Evolutionary conservation across 2,888 invertebrate species (phyloP).

Genomic region (Calephelis perditalis): DNA sequence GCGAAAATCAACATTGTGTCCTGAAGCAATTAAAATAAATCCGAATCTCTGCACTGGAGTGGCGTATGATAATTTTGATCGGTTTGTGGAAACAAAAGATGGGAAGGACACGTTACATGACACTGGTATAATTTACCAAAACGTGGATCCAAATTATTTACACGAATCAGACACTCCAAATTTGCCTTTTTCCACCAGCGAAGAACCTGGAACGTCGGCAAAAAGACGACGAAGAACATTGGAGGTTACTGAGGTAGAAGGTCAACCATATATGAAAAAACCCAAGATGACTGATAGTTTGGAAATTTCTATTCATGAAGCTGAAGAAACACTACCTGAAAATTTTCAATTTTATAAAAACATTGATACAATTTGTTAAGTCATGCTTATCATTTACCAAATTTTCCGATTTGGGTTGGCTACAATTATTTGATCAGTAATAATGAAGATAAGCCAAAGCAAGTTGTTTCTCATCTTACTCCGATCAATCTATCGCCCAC

Average conservation of each 20-base stretch:
- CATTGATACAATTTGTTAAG: conserved; percentile 19
- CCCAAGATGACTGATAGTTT: neutral
- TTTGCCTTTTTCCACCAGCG: neutral
- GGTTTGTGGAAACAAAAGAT: conserved; percentile 24
- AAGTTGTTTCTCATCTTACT: conserved; percentile 33
- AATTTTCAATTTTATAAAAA: conserved; percentile 11
- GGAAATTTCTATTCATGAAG: conserved; percentile 14
- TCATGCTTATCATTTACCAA: conserved; percentile 19
- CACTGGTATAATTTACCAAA: conserved; percentile 22
- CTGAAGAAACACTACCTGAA: neutral
- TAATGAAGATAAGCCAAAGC: conserved; percentile 8
- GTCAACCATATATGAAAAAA: neutral
- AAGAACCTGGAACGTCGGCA: neutral
- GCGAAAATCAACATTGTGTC: conserved; percentile 12
- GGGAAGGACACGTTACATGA: conserved; percentile 28
- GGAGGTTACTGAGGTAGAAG: neutral
- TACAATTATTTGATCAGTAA: conserved; percentile 16
- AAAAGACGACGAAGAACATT: neutral
- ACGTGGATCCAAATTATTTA: neutral
- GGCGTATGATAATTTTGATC: conserved; percentile 28
- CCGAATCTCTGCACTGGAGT: conserved; percentile 32
- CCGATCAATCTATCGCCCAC: conserved; percentile 36
- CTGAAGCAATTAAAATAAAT: conserved; percentile 17
- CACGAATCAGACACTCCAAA: neutral
- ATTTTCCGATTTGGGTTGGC: conserved; percentile 23